Base-by-base conservation (phyloP, 2,113 vertebrate genomes). In the Strix aluco region DNA sequence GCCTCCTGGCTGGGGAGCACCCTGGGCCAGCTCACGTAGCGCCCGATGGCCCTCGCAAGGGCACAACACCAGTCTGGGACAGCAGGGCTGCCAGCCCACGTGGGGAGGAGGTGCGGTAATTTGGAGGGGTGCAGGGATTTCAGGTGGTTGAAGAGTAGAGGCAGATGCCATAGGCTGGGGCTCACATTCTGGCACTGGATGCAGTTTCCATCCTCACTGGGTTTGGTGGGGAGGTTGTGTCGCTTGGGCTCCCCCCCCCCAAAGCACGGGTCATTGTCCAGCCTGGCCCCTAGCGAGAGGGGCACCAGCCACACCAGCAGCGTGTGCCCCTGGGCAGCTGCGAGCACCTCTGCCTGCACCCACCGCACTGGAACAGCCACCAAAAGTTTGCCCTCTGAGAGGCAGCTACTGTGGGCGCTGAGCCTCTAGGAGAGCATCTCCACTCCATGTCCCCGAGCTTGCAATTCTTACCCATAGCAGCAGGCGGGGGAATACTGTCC, bases 81-180 rank as follows among this genome's bases (percentile, higher is more conserved):
- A 11, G 30, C 0, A 0, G 30, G 23, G 30, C 27, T 30, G 44
- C 34, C 10, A 40, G 81, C 18, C 0, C 0, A 16, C 4, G 0
- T 8, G 52, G 77, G 73, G 55, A 91, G 20, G 36, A 72, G 40
- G 17, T 18, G 10, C 0, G 12, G 40, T 70, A 32, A 30, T 15
- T 57, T 27, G 71, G n/a, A 70, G 42, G 54, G 59, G 46, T 42
- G 47, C 66, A 16, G 70, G 46, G 51, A 4, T 58, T 86, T 72
- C 9, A 10, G 62, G 32, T 13, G 32, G 49, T 34, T 44, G 27
- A 58, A 32, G 61, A 42, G 32, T 30, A 22, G 71, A n/a, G 34
- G 34, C 19, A 20, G 47, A 14, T 34, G 29, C 5, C 12, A 23
- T 4, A 47, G 34, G 26, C n/a, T 88, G 85, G 46, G 21, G 9